phyloP scores from a whole-genome alignment of 1,140 invertebrate species.

The Camponotus pennsylvanicus region DNA sequence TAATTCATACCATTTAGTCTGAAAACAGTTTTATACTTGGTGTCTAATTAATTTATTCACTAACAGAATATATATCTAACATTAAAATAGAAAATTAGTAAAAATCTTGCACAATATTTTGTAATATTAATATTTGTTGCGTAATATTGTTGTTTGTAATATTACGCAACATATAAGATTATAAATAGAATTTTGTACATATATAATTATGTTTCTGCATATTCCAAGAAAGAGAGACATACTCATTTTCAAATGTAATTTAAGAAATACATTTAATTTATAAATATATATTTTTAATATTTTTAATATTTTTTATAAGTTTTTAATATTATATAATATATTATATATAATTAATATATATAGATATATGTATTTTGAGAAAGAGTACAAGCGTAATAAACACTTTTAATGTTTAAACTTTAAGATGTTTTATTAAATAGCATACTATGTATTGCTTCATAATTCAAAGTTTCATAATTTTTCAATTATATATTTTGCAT shows the following conservation, averaged over 20 bases:
- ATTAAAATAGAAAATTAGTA: background rate
- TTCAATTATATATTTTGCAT: constrained; percentile 3
- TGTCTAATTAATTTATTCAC: background rate
- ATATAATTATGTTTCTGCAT: no score
- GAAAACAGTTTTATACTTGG: background rate
- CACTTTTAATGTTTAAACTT: background rate
- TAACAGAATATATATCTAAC: background rate
- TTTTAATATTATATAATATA: no score
- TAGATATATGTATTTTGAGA: background rate
- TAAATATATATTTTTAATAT: background rate
- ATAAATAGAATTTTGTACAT: no score
- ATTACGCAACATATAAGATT: no score
- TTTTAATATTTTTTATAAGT: background rate
- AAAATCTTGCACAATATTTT: background rate
- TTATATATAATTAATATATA: no score
- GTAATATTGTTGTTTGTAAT: no score
- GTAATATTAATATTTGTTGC: background rate
- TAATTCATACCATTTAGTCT: background rate
- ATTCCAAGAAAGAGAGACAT: no score
- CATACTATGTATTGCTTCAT: no score
- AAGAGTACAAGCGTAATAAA: background rate
- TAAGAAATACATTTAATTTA: background rate
- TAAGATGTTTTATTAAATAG: background rate
- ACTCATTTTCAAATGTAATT: background rate
- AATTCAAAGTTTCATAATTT: background rate